Base-by-base conservation (phyloP, 2,888 invertebrate species). In the Pegoplata infirma region DNA sequence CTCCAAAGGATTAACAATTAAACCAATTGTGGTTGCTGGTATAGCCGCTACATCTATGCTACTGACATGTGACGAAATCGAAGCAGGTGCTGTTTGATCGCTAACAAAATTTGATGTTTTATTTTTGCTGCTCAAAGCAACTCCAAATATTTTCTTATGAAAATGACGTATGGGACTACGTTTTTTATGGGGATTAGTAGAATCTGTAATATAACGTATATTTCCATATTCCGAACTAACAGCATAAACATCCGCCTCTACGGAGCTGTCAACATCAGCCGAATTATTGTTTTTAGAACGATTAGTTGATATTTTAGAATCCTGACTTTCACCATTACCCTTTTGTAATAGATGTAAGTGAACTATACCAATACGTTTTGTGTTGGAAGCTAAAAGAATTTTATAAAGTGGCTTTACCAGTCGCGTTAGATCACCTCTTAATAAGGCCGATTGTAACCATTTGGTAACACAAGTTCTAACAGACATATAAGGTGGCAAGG, bases 211-310 rank as follows among this genome's bases (percentile, higher is more conserved):
- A 64, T 90, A 89, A 73, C 88, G 93, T 4, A 96, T 93, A 82
- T 95, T 94, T 1, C 96, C 96, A 82, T 94, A 94, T 25, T 95
- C 94, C 51, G 94, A 95, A 84, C 95, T 95, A 49, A 96, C 94
- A 0, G 96, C 96, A 84, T 94, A 95, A 12, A 96, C 94, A 84
- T 94, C 94, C 19, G 91, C 91, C 53, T 87, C 87, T 19, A 84
- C 81, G 0, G 83, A 81, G 36, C 84, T 84, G 40, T 84, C 83
- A 66, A 82, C 80, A 85, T 90, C 81, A 86, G 89, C 63, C 84
- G 86, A 68, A 53, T 68, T 76, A 25, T 63, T 49, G 19, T 63
- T 72, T 69, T 56, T 71, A 75, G 36, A 25, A 40, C 44, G 74
- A 7, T 25, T 71, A 49, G 83, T 86, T 0, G 84, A 68, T 12